Evolutionary conservation across 2,888 invertebrate genomes (phyloP), one percentile per base, ranked within the genome.

Genomic region (Pterobdella sp.): DNA sequence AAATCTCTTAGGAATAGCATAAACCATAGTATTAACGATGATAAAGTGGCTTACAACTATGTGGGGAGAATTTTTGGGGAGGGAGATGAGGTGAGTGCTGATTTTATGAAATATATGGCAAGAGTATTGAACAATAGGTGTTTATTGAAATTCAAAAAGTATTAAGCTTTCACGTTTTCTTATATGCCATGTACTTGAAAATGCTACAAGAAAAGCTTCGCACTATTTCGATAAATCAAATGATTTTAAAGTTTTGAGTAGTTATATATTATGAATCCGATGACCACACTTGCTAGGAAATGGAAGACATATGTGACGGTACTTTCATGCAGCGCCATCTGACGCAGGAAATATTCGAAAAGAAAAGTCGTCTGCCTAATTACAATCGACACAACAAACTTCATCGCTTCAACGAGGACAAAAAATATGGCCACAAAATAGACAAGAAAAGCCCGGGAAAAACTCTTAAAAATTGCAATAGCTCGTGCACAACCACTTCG

Each of bases 241-340:
- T n/a, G n/a, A n/a, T n/a, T n/a, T n/a, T n/a, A n/a, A n/a, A n/a
- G n/a, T n/a, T n/a, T n/a, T n/a, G n/a, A n/a, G n/a, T n/a, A n/a
- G n/a, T n/a, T n/a, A n/a, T n/a, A n/a, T n/a, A n/a, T n/a, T n/a
- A n/a, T n/a, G n/a, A n/a, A n/a, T n/a, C n/a, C n/a, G n/a, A n/a
- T n/a, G n/a, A n/a, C n/a, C n/a, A n/a, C n/a, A n/a, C n/a, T 1
- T 34, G 66, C 29, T 14, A 37, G 49, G 49, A 69, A 52, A 10
- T 7, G 26, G 71, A 71, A 32, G 71, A 71, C 36, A 71, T 36
- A 1, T 35, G 29, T 2, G 71, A 71, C 22, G 56, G n/a, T 3
- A 63, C 71, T 1, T 71, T 56, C 63, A 26, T 49, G 1, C 49
- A n/a, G 34, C 56, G 71, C n/a, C 71, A 71, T 35, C 63, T 71